Base-by-base conservation (phyloP, 1,140 invertebrate genomes). In the Teleogryllus occipitalis region DNA sequence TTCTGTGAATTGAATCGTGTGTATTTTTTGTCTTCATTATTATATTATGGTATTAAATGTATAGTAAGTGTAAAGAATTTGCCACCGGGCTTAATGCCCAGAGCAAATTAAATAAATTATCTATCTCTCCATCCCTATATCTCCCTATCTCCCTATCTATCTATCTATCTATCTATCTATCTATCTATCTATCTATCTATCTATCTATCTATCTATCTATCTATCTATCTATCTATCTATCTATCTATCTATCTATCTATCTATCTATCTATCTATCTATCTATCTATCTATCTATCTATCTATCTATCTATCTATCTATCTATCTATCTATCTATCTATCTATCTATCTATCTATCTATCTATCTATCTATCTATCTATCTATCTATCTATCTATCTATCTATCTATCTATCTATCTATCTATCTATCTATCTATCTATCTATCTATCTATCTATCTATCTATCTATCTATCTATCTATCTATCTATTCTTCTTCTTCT, bases 151-250 rank as follows among this genome's bases (percentile, higher is more conserved):
- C n/a, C n/a, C n/a, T n/a, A n/a, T n/a, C n/a, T n/a, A n/a, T n/a
- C n/a, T n/a, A n/a, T n/a, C n/a, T 72, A 72, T 18, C 54, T 72
- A 72, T 18, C 54, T 72, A 72, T 18, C 54, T 72, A 72, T 18
- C 54, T 72, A 72, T 18, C 54, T 72, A 72, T 72, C 54, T 72
- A 72, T 72, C 54, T 72, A 72, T 72, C 54, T 72, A 72, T 72
- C 54, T 72, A 72, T 72, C 54, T 72, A 72, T 72, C 54, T 72
- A 72, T 72, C 54, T 72, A 72, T 72, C 54, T 72, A 72, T 72
- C 54, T 72, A 72, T 72, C 54, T 72, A 72, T 72, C 54, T 72
- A 72, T 72, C 54, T 72, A 72, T 72, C 54, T 72, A 72, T 72
- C 54, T 72, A 72, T 72, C 54, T 72, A 72, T 72, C 54, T 72